These are phyloP conservation scores for Athene cunicularia DNA, from an alignment of 2,113 vertebrate genomes.

Conservation along the genomic window DNA sequence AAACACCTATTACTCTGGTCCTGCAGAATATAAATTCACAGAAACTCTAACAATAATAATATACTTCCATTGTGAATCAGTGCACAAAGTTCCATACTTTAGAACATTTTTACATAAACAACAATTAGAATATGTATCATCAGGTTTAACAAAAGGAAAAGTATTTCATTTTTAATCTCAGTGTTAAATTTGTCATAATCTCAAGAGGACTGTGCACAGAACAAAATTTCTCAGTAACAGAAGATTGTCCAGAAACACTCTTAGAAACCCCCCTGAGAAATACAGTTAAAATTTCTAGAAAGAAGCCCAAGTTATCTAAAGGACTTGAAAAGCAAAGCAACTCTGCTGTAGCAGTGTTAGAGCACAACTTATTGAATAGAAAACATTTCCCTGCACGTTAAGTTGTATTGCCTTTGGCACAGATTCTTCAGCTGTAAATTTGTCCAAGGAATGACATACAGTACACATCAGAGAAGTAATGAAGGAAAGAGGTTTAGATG, in stretches of 20 bases:
- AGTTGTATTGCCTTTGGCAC: slow-evolving; percentile 61
- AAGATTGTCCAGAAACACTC: neutral
- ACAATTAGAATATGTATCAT: slow-evolving; percentile 23
- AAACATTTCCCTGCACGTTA: slow-evolving; percentile 47
- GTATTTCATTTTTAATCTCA: neutral
- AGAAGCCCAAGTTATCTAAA: neutral
- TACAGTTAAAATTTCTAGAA: slow-evolving; percentile 1
- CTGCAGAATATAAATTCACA: neutral
- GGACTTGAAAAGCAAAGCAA: neutral
- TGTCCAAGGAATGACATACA: slow-evolving; percentile 15
- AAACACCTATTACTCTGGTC: neutral
- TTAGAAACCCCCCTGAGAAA: neutral
- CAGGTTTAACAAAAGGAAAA: neutral
- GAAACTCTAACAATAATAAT: neutral
- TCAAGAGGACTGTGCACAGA: neutral
- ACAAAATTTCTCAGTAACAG: neutral
- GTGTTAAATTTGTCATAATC: neutral
- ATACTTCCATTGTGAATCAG: neutral
- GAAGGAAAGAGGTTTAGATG: slow-evolving; percentile 13
- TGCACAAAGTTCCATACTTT: neutral
- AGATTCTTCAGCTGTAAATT: slow-evolving; percentile 60
- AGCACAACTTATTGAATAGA: neutral
- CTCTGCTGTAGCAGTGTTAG: neutral
- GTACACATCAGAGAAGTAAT: slow-evolving; percentile 36
- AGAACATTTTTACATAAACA: neutral